Evolutionary conservation across 1,140 invertebrate species (phyloP).

Genomic region (Caenorhabditis inopinata): DNA sequence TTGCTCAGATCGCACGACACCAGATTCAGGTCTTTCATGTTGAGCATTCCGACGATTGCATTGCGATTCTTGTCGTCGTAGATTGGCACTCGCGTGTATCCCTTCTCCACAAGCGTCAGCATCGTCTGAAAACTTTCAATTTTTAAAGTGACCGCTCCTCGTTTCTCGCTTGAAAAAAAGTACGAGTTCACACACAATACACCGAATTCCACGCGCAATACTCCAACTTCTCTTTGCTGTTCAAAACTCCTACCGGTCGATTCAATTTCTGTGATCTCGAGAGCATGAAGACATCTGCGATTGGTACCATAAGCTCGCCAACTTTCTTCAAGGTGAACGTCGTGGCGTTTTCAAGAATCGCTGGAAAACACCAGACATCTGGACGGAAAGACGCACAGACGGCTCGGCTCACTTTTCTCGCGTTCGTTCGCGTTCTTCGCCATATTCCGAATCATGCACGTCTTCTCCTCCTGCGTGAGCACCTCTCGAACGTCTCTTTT

Average conservation of each 20-base stretch:
- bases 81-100: constrained; percentile 9
- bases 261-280: background rate
- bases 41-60: background rate
- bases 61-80: constrained; percentile 12
- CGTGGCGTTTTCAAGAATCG: background rate
- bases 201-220: too few relatives aligned
- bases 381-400: background rate
- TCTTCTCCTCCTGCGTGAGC: background rate
- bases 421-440: constrained; percentile 9
- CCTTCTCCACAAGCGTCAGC: background rate
- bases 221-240: too few relatives aligned
- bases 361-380: background rate
- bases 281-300: constrained; percentile 1
- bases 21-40: constrained; percentile 1
- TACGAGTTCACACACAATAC: too few relatives aligned
- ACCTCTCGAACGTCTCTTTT: constrained; percentile 11
- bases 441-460: background rate
- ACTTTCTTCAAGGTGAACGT: constrained; percentile 1
- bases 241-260: background rate
- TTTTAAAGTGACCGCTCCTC: background rate
- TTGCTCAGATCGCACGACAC: background rate
- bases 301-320: background rate
- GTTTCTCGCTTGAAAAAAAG: background rate
- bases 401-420: background rate
- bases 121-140: constrained; percentile 7